These are phyloP conservation scores for Grammomys dolichurus DNA, from an alignment of 2,113 vertebrate species.

Conservation along the genomic window DNA sequence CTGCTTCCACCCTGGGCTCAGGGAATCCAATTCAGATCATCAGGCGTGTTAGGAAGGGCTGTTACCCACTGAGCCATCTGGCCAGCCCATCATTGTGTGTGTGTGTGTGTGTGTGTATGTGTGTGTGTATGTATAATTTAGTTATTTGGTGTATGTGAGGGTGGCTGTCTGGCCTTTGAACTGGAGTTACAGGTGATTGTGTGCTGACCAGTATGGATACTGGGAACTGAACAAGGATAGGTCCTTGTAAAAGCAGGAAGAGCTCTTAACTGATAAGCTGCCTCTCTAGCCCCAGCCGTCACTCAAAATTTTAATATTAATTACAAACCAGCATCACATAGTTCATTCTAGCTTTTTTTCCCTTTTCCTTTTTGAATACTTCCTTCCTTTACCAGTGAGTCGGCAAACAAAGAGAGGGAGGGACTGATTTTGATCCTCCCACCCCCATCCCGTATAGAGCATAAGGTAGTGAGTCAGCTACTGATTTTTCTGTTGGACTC, in stretches of 20 bases:
- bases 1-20: background rate
- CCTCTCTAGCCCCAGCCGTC: background rate
- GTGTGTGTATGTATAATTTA: background rate
- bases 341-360: background rate
- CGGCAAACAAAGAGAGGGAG: background rate
- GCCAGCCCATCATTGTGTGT: background rate
- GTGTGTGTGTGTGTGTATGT: too few relatives aligned
- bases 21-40: background rate
- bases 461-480: background rate
- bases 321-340: background rate
- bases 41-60: background rate
- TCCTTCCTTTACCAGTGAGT: background rate
- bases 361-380: background rate
- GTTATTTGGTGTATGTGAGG: background rate
- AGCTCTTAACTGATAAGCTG: background rate
- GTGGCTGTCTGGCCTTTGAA: background rate
- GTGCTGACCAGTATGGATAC: background rate
- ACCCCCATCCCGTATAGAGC: too few relatives aligned
- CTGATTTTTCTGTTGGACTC: background rate
- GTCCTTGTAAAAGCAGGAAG: background rate
- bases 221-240: background rate
- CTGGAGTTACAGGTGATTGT: background rate
- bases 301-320: constrained; percentile 11
- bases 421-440: background rate
- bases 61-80: background rate